Evolutionary conservation across 2,797 vertebrate genomes (phyloP).

Genomic region (Tolypeutes matacus): DNA sequence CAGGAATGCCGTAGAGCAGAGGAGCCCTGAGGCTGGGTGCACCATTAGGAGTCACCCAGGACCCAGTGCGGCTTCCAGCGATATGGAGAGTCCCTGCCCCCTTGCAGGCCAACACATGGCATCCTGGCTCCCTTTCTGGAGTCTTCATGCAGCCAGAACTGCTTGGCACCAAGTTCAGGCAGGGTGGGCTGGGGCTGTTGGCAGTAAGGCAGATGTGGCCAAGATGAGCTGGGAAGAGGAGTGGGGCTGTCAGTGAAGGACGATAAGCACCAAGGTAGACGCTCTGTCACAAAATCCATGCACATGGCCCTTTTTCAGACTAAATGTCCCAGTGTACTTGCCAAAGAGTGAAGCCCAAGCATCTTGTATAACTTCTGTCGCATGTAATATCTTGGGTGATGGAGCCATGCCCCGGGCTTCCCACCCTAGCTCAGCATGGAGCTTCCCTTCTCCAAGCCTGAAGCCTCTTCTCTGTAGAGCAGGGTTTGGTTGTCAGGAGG

Average conservation of each 20-base stretch:
- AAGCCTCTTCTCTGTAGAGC: not conserved
- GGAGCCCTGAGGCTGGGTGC: not conserved
- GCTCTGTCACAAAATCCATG: rapidly evolving
- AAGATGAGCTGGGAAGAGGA: not conserved
- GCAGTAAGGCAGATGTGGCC: not conserved
- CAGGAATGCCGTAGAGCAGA: not conserved
- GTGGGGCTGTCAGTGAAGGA: rapidly evolving
- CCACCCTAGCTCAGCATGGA: rapidly evolving
- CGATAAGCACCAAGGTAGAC: rapidly evolving
- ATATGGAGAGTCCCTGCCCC: not conserved
- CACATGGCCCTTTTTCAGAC: not conserved
- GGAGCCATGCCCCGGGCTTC: not conserved
- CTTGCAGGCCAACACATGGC: not conserved
- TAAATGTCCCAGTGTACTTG: rapidly evolving
- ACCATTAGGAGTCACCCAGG: not conserved
- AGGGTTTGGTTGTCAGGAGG: not conserved
- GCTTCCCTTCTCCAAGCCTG: not conserved
- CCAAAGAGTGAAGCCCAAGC: not conserved
- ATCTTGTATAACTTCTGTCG: not conserved
- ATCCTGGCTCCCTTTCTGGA: not conserved
- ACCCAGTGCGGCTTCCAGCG: not conserved
- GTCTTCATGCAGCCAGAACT: not conserved
- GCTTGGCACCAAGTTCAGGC: not conserved
- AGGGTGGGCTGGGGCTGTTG: not conserved
- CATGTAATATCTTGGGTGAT: not conserved